phyloP scores from a whole-genome alignment of 2,888 invertebrate genomes.

The Diadegma fenestrale region DNA sequence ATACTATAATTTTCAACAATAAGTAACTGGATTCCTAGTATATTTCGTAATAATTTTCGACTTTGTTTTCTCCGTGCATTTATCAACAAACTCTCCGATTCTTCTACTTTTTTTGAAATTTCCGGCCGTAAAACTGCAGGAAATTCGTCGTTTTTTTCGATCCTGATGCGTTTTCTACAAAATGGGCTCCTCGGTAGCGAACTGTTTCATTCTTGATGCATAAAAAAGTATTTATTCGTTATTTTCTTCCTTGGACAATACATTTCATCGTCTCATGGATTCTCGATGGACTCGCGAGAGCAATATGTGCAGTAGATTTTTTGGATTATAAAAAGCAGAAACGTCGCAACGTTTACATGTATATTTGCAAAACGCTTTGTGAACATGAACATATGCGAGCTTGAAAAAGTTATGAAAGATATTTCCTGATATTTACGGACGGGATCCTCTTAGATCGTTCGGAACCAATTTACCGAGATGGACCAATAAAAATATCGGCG shows the following conservation, averaged over 20 bases:
- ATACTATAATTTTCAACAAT: no score
- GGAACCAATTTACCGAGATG: constrained; percentile 74
- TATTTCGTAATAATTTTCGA: no score
- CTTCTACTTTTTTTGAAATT: constrained; percentile 43
- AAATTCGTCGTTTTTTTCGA: background rate
- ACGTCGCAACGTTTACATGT: background rate
- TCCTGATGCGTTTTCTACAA: background rate
- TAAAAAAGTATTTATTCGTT: background rate
- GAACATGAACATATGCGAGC: background rate
- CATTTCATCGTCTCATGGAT: background rate
- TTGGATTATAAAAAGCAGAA: background rate
- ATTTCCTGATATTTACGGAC: constrained; percentile 9
- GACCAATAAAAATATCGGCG: constrained; percentile 76
- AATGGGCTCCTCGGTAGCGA: no score
- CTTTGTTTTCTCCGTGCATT: no score
- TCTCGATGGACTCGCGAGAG: background rate
- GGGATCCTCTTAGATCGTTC: constrained; percentile 70
- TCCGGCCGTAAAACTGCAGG: background rate
- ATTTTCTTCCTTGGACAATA: background rate
- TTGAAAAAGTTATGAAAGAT: constrained; percentile 8
- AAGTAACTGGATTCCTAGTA: no score
- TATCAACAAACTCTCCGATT: background rate
- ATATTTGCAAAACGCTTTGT: background rate
- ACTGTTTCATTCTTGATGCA: background rate
- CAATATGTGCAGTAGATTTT: background rate